phyloP scores from a whole-genome alignment of 2,797 vertebrate genomes.

The Loriculus beryllinus region DNA sequence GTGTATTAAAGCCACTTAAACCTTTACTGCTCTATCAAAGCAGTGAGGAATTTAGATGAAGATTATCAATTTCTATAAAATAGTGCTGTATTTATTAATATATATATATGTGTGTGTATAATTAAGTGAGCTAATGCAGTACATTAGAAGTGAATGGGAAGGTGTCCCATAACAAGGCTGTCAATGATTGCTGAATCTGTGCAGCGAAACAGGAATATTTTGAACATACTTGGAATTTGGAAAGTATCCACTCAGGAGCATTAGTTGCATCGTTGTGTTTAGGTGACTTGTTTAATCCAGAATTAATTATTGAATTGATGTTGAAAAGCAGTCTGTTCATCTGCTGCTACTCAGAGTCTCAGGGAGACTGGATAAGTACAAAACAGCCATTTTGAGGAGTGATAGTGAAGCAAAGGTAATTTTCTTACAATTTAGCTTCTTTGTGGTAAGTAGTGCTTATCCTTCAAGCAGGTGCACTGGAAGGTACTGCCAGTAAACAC shows the following conservation, averaged over 20 bases:
- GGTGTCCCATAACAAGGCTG: background rate
- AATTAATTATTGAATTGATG: slow-evolving; percentile 36
- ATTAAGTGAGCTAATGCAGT: background rate
- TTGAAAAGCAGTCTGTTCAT: slow-evolving; percentile 33
- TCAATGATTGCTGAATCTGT: background rate
- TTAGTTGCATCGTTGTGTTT: slow-evolving; percentile 20
- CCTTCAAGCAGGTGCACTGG: background rate
- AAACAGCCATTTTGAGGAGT: slow-evolving; percentile 12
- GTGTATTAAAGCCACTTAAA: slow-evolving; percentile 8
- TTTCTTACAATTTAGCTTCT: slow-evolving; percentile 18
- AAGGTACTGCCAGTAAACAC: background rate
- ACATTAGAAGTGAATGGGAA: background rate
- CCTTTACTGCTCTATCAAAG: background rate
- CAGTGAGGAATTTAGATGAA: background rate
- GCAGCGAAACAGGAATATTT: background rate
- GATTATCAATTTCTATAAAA: background rate
- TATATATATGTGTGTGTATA: background rate
- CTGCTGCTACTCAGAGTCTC: slow-evolving; percentile 5
- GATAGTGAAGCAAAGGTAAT: background rate
- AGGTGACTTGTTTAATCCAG: slow-evolving; percentile 42
- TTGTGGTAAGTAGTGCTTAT: background rate
- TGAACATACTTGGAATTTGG: background rate
- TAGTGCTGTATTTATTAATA: background rate
- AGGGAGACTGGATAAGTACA: background rate
- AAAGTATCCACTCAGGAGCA: background rate